A percentile compares a stretch with the other conserved stretches of the same genome.
Evolutionary conservation across 1,140 invertebrate species (phyloP).

Genomic region (Diabrotica virgifera): DNA sequence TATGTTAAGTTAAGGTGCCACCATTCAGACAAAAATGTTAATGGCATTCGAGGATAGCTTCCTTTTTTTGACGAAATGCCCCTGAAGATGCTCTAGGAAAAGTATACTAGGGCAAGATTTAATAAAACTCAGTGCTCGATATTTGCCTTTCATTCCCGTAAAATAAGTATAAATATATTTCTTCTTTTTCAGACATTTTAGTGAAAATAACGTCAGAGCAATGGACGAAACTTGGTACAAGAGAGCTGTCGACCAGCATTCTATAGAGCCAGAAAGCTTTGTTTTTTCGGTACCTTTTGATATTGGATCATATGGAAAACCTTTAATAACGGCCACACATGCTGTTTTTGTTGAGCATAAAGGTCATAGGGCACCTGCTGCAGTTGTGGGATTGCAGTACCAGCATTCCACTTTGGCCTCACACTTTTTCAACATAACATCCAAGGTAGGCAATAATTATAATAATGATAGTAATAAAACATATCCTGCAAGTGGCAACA

Average conservation of each 20-base stretch:
- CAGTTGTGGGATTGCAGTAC: constrained; percentile 86
- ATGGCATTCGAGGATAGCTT: too few relatives aligned
- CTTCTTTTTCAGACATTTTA: constrained; percentile 67
- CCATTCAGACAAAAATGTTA: too few relatives aligned
- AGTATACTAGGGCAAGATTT: too few relatives aligned
- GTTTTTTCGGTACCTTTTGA: constrained; percentile 89
- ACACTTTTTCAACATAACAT: constrained; percentile 83
- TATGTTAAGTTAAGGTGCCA: too few relatives aligned
- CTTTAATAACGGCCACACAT: constrained; percentile 83
- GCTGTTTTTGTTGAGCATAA: constrained; percentile 85
- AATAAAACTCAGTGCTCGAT: too few relatives aligned
- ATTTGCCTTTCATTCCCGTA: too few relatives aligned
- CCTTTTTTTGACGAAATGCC: too few relatives aligned
- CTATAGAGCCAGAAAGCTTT: constrained; percentile 82
- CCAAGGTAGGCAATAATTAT: constrained; percentile 59
- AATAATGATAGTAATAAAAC: background rate
- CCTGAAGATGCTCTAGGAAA: too few relatives aligned
- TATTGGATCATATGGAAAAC: constrained; percentile 62
- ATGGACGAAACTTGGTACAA: constrained; percentile 92
- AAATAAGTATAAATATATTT: too few relatives aligned
- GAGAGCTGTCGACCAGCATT: constrained; percentile 86
- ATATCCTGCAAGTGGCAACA: too few relatives aligned
- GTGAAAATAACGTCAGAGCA: constrained; percentile 74
- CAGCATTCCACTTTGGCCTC: constrained; percentile 74
- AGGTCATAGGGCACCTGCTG: constrained; percentile 80